Evolutionary conservation across 2,888 invertebrate species (phyloP).

Genomic region (Drosophila macrothrix): DNA sequence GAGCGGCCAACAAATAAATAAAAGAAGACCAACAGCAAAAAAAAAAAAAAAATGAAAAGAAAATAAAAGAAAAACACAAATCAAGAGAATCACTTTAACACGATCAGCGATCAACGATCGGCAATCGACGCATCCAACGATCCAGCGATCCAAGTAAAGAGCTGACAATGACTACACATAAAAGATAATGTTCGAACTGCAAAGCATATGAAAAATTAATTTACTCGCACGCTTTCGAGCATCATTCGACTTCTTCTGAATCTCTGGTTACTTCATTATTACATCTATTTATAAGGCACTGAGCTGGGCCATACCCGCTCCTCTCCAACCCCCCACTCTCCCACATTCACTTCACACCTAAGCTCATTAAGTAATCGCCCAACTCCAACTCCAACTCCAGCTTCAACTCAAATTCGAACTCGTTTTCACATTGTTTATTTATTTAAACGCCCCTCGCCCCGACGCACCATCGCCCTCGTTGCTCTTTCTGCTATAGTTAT

Average conservation of each 20-base stretch:
- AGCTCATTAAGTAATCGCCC: slow-evolving; percentile 80
- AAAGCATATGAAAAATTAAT: slow-evolving; percentile 78
- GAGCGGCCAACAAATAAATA: slow-evolving; percentile 18
- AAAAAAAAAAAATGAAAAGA: slow-evolving; percentile 3
- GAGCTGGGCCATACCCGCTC: slow-evolving; percentile 6
- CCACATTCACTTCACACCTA: slow-evolving; percentile 44
- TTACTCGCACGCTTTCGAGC: slow-evolving; percentile 64
- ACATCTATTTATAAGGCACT: slow-evolving; percentile 73
- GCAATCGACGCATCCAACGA: slow-evolving; percentile 44
- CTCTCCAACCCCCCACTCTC: rapidly evolving
- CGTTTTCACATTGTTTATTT: slow-evolving; percentile 76
- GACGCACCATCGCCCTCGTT: not conserved
- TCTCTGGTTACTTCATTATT: slow-evolving; percentile 81
- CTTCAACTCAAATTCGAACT: slow-evolving; percentile 53
- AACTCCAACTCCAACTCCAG: slow-evolving; percentile 32
- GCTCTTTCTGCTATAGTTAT: slow-evolving; percentile 14
- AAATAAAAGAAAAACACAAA: slow-evolving; percentile 25
- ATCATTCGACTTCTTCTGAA: slow-evolving; percentile 42
- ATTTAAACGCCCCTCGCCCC: slow-evolving; percentile 61
- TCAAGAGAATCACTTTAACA: slow-evolving; percentile 74
- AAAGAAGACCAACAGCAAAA: not conserved
- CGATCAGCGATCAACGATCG: slow-evolving; percentile 70
- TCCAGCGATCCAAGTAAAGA: slow-evolving; percentile 32
- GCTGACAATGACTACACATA: slow-evolving; percentile 68
- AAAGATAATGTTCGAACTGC: slow-evolving; percentile 52